Evolutionary conservation across 53 echinoderm and acorn worm genomes (phyloP).

Genomic region (Crossaster papposus): DNA sequence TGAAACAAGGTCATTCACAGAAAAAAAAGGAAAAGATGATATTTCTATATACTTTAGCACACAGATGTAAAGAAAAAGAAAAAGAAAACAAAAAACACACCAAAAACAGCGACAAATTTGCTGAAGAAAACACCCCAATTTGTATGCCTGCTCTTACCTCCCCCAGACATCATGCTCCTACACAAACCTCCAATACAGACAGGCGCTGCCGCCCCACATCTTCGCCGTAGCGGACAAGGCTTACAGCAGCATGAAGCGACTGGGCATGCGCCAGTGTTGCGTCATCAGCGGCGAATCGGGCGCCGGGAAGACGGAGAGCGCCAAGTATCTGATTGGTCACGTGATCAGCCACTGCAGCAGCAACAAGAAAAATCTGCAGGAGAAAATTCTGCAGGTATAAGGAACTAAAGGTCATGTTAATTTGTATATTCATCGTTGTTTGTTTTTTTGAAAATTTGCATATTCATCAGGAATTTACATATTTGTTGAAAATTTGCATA

Average conservation of each 20-base stretch:
- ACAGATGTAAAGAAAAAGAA: no score
- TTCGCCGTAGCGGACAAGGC: slow-evolving; percentile 95
- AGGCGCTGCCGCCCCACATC: slow-evolving; percentile 85
- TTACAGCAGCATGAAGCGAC: slow-evolving; percentile 87
- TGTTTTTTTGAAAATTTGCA: no score
- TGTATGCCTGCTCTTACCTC: no score
- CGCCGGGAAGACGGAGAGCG: slow-evolving; percentile 97
- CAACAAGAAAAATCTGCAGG: slow-evolving; percentile 84
- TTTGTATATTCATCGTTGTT: no score
- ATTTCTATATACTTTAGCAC: no score
- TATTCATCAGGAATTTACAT: no score
- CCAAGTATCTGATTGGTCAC: slow-evolving; percentile 94
- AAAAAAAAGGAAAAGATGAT: no score
- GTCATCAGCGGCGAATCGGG: slow-evolving; percentile 99
- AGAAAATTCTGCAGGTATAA: slow-evolving; percentile 93
- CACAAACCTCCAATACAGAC: slow-evolving; percentile 85
- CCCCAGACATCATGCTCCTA: slow-evolving; percentile 66
- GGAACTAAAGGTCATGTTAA: background rate
- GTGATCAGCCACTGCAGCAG: slow-evolving; percentile 96
- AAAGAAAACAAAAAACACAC: no score
- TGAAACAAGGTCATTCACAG: no score
- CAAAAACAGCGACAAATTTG: no score
- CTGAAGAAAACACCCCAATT: no score
- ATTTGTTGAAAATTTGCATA: no score
- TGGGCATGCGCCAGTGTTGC: slow-evolving; percentile 81